These are phyloP conservation scores for Plagodis pulveraria DNA, from an alignment of 2,888 invertebrate genomes.

Conservation along the genomic window DNA sequence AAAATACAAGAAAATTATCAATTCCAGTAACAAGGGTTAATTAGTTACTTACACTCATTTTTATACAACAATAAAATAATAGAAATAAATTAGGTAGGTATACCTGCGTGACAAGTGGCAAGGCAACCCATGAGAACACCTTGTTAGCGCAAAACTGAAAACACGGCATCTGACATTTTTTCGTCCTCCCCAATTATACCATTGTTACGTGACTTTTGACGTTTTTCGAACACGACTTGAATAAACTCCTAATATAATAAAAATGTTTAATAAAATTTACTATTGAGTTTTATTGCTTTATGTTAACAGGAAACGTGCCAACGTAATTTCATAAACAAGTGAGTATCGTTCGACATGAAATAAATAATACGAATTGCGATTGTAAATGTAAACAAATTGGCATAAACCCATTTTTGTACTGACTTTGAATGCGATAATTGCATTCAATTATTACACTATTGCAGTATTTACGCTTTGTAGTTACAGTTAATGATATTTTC, in stretches of 20 bases:
- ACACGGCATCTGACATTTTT: conserved; percentile 21
- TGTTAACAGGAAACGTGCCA: conserved; percentile 7
- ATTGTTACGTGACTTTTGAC: conserved; percentile 24
- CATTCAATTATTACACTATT: too few relatives aligned
- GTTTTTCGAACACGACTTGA: conserved; percentile 7
- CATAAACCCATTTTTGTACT: conserved; percentile 8
- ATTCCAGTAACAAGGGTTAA: too few relatives aligned
- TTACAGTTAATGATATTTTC: conserved; percentile 4
- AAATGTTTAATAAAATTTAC: conserved; percentile 1
- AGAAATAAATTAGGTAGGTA: too few relatives aligned
- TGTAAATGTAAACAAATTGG: conserved; percentile 21
- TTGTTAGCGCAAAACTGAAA: conserved; percentile 21
- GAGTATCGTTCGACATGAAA: conserved; percentile 5
- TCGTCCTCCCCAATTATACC: conserved; percentile 15
- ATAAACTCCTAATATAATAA: too few relatives aligned
- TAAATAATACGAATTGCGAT: conserved; percentile 6
- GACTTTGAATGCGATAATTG: too few relatives aligned
- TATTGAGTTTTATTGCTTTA: conserved; percentile 4
- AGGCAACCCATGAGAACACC: conserved; percentile 12
- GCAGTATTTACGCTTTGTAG: neutral
- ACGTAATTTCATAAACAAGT: conserved; percentile 18
- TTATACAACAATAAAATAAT: too few relatives aligned
- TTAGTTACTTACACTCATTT: too few relatives aligned
- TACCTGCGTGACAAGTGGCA: neutral
- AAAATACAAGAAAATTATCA: too few relatives aligned